Base-by-base conservation (phyloP, 2,888 invertebrate genomes). In the Orthosia cruda region DNA sequence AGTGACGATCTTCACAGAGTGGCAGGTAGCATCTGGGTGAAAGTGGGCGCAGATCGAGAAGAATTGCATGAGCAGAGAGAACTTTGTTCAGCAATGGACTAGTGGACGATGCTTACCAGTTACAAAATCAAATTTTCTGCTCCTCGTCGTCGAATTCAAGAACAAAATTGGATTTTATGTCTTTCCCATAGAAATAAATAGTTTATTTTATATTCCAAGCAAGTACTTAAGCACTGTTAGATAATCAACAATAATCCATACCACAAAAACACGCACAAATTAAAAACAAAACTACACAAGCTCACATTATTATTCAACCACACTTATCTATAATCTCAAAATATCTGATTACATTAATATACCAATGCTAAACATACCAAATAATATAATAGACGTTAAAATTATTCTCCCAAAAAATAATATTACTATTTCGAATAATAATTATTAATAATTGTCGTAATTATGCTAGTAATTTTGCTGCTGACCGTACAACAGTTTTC, bases 401-500 rank as follows among this genome's bases (percentile, higher is more conserved):
- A 83, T 81, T 78, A 88, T 80, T 82, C 89, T 88, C 65, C 58
- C 70, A 11, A 71, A 77, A 88, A 91, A 91, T 91, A 91, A 92
- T 90, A 89, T 89, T 91, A 90, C 81, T 83, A 86, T 92, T 94
- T 92, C 89, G 61, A 62, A 88, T 91, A 91, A 94, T 94, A 94
- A 95, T 95, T 94, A 94, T 88, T 89, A 92, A 94, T 95, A 95
- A 95, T 95, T 90, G 93, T 88, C 80, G 91, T 91, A 90, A 95
- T 95, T 96, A 95, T 88, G 80, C 88, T 91, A 87, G 91, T 93
- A 93, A 93, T 95, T 94, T 90, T 73, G 87, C 77, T 95, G 95
- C 95, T 86, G 93, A 94, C 96, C 89, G 92, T 96, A 95, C 94
- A 84, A 88, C 90, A 89, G 92, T 92, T 94, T 96, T 96, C 96